These are phyloP conservation scores for Melinaea marsaeus DNA, from an alignment of 2,888 invertebrate species.

Conservation along the genomic window DNA sequence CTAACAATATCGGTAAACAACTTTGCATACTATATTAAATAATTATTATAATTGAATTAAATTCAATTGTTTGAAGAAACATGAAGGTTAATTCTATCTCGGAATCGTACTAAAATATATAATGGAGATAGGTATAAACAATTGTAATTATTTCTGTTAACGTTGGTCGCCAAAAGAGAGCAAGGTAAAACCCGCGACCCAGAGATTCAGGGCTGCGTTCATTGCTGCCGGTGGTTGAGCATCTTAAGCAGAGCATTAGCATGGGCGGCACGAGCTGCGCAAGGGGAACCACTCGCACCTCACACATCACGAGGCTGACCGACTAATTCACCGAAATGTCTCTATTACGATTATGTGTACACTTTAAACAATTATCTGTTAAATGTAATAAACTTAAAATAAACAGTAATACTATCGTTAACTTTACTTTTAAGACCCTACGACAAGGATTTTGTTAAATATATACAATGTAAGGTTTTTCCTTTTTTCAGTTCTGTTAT, in stretches of 20 bases:
- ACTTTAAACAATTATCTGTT: too few species aligned
- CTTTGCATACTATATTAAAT: neutral
- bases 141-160: constrained; percentile 5
- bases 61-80: neutral
- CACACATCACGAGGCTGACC: constrained; percentile 20
- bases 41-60: neutral
- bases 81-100: neutral
- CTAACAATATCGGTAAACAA: neutral
- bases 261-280: constrained; percentile 28
- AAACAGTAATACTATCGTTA: too few species aligned
- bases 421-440: too few species aligned
- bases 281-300: constrained; percentile 15
- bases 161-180: constrained; percentile 14
- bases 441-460: too few species aligned
- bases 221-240: constrained; percentile 28
- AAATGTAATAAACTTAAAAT: too few species aligned
- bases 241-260: constrained; percentile 35
- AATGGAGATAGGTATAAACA: neutral
- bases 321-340: neutral
- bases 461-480: too few species aligned
- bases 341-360: too few species aligned
- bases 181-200: constrained; percentile 23
- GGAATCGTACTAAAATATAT: neutral
- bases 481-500: too few species aligned
- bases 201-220: constrained; percentile 25